phyloP scores from a whole-genome alignment of 2,888 invertebrate species.

The Chironomus tentans region DNA sequence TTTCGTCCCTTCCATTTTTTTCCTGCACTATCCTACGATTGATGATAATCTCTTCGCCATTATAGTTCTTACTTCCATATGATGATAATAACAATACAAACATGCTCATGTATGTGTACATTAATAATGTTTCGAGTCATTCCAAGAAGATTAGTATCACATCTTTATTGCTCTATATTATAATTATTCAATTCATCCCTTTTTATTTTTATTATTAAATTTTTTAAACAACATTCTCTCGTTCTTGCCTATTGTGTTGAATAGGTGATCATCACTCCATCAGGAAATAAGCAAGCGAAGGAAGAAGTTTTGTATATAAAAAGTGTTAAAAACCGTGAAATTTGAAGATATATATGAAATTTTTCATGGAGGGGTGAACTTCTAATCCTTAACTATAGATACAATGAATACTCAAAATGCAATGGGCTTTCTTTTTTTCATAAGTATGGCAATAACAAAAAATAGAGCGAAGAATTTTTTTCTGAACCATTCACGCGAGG shows the following conservation, averaged over 20 bases:
- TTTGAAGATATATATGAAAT: slow-evolving; percentile 10
- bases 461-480: not conserved
- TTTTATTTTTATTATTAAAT: not conserved
- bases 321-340: slow-evolving; percentile 26
- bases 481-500: not conserved
- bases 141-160: slow-evolving; percentile 18
- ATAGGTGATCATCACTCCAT: not conserved
- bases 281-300: not conserved
- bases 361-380: slow-evolving; percentile 22
- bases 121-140: slow-evolving; percentile 14
- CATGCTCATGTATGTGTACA: not conserved
- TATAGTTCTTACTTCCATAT: not conserved
- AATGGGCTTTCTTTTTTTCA: slow-evolving; percentile 11
- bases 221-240: not conserved
- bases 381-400: slow-evolving; percentile 3
- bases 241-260: not conserved
- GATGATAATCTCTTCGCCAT: slow-evolving; percentile 24
- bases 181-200: slow-evolving; percentile 27
- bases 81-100: not conserved
- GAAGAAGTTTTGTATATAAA: not conserved
- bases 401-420: not conserved
- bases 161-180: slow-evolving; percentile 15
- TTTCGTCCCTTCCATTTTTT: not conserved
- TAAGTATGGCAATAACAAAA: not conserved
- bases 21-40: not conserved